Evolutionary conservation across 2,888 invertebrate genomes (phyloP), one percentile per base, ranked within the genome.

Genomic region (Scaptomyza caliginosa): DNA sequence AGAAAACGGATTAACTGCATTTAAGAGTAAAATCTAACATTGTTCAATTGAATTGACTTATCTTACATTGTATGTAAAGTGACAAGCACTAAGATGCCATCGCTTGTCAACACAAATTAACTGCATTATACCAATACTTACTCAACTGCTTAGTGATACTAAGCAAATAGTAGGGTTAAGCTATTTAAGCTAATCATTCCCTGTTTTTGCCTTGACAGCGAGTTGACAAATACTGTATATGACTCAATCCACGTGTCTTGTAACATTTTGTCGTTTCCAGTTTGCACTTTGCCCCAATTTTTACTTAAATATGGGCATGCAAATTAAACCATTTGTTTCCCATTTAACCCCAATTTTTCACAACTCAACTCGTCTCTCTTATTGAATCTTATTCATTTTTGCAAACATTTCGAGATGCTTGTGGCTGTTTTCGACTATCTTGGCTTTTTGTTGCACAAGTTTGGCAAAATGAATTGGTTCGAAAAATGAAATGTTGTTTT

Each of bases 291-390:
- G 77, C 8, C 59, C 74, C 56, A 67, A 54, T 56, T 66, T 56
- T 66, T 24, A 34, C 23, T 23, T 32, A 13, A n/a, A 48, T 45
- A 36, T 52, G 32, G 24, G 26, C 76, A 65, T 77, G 56, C 50
- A 70, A 49, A 70, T 74, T 62, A 81, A 64, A 67, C 67, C 50
- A 85, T 87, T 85, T 87, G 76, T 51, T 46, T 66, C 56, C 69
- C 58, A 74, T 77, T 74, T 80, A 81, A 70, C 79, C 71, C 72
- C 75, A 66, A 70, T 69, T 77, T 56, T 67, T 60, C 51, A 77
- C 63, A 67, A 64, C 63, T 49, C 46, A 17, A n/a, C 43, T 28
- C 24, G 54, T 63, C 39, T 43, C 45, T 49, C 56, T 65, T n/a
- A n/a, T n/a, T 28, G 45, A 34, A 26, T 51, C 75, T 39, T 52